Conservation (phyloP, 2,888 invertebrate genomes). For the Sarcophaga variegata region DNA sequence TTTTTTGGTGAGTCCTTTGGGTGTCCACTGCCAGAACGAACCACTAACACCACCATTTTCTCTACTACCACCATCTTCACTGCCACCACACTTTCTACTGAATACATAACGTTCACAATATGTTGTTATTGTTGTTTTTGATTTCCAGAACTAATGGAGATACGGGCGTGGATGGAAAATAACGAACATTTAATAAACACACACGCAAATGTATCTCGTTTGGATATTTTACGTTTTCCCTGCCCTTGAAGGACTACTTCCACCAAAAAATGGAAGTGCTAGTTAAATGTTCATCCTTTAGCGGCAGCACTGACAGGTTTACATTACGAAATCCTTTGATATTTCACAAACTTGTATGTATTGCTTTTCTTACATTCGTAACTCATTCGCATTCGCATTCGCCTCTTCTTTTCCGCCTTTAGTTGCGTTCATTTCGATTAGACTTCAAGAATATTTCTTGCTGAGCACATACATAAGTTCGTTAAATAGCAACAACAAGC, state of each 20-base stretch:
- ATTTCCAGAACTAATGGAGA: conserved; percentile 3
- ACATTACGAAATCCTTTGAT: conserved; percentile 53
- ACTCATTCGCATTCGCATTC: conserved; percentile 55
- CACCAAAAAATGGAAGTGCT: conserved; percentile 61
- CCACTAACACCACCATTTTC: neutral
- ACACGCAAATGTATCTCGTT: neutral
- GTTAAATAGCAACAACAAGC: conserved; percentile 43
- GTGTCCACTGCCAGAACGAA: conserved; percentile 57
- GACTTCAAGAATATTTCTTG: conserved; percentile 61
- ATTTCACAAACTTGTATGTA: conserved; percentile 59
- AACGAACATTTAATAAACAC: neutral
- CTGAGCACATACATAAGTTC: conserved; percentile 54
- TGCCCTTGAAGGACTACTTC: conserved; percentile 62
- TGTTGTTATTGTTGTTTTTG: neutral
- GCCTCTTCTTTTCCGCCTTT: conserved; percentile 63
- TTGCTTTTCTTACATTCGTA: conserved; percentile 56
- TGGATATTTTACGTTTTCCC: conserved; percentile 44
- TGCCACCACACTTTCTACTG: conserved; percentile 6
- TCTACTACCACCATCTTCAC: neutral
- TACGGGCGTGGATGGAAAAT: conserved; percentile 55
- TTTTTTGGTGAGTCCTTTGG: conserved; percentile 48
- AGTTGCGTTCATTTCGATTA: conserved; percentile 53
- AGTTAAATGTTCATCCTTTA: conserved; percentile 67
- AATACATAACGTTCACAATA: neutral
- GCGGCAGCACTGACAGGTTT: conserved; percentile 48